Evolutionary conservation across 2,113 vertebrate genomes (phyloP).

Genomic region (Pluvianellus socialis): DNA sequence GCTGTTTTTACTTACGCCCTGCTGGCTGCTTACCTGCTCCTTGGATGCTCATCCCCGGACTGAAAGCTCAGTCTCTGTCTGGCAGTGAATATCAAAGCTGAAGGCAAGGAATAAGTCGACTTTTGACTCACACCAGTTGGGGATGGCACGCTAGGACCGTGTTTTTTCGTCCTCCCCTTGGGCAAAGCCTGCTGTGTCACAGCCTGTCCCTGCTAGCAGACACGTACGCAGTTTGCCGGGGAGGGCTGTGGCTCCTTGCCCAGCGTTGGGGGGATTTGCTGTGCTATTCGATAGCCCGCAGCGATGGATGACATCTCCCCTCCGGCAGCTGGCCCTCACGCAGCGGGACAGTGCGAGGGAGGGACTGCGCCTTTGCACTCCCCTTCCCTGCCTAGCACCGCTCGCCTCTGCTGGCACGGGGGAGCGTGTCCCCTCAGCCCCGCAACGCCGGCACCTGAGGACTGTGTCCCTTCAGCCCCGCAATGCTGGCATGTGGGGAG

Average conservation of each 20-base stretch:
- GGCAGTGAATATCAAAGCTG: neutral
- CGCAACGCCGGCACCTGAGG: fast-evolving
- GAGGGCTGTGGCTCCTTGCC: neutral
- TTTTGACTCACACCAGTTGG: neutral
- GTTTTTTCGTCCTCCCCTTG: neutral
- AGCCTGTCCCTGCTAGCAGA: neutral
- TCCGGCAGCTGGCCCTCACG: neutral
- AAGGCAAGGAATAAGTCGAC: neutral
- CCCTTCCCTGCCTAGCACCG: neutral
- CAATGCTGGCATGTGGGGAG: neutral
- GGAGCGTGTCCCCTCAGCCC: neutral
- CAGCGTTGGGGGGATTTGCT: neutral
- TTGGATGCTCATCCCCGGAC: fast-evolving
- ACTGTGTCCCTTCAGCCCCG: neutral
- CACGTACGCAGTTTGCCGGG: neutral
- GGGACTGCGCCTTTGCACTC: neutral
- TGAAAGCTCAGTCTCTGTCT: neutral
- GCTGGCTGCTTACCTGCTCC: neutral
- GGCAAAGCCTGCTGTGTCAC: neutral
- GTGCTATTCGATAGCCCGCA: neutral
- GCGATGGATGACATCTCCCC: neutral
- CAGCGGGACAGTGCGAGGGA: fast-evolving
- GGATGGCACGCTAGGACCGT: neutral
- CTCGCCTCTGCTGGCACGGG: fast-evolving
- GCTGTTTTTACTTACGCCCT: neutral